Evolutionary conservation across 2,888 invertebrate species (phyloP), one percentile per base, ranked within the genome.

Genomic region (Ypsolopha sequella): DNA sequence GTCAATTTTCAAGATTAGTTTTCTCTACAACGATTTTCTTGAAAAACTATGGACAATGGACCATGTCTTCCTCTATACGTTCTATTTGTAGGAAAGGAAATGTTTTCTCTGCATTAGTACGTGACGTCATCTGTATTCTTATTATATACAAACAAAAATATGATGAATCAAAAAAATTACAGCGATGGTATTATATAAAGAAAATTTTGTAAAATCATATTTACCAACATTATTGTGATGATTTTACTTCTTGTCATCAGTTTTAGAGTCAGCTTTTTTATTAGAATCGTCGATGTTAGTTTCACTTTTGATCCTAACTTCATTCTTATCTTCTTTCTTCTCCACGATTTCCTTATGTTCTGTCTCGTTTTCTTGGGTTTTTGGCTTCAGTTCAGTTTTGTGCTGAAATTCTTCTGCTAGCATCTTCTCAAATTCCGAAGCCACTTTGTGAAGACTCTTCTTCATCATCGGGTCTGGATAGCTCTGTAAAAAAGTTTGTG

Each of bases 381-480:
- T 80, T 6, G 58, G 54, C 59, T 76, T 82, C 7, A 60, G 56
- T 41, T 85, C 82, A 57, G 65, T 64, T 64, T 84, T 84, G 55
- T 62, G 69, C 55, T 73, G 79, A 63, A 85, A 84, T 58, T 84
- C 85, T 52, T 85, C 82, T 53, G 62, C 74, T 38, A 86, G 62
- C 59, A 80, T 66, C 59, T 76, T 85, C 57, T 87, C 87, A 54
- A 87, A 87, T 51, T 86, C 85, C 14, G 70, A 62, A 6, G 85
- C 76, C n/a, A 85, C 64, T 73, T 80, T 87, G 57, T 76, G 78
- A 0, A 86, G 70, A 61, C 79, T 81, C 58, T 76, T 80, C 60
- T 85, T 87, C 82, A 87, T 82, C 1, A 60, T 57, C 10, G 72
- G 49, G 60, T 87, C 87, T 38, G 86, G 85, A 62, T 76, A 81